Conservation (phyloP, 2,888 invertebrate genomes). For the Tenodera sinensis region DNA sequence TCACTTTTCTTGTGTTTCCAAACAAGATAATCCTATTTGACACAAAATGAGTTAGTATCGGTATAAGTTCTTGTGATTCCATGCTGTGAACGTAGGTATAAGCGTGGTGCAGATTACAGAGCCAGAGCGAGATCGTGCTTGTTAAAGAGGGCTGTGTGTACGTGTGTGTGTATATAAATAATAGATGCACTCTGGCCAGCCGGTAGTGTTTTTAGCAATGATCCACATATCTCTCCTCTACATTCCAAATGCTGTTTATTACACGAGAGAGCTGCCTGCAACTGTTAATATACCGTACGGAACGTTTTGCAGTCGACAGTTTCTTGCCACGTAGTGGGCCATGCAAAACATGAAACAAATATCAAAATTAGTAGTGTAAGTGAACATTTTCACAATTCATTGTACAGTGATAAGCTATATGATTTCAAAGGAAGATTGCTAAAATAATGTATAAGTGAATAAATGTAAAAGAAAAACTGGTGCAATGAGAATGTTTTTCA, state of each 20-base stretch:
- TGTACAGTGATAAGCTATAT: too few relatives aligned
- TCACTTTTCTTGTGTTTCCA: too few relatives aligned
- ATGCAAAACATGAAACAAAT: neutral
- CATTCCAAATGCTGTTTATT: neutral
- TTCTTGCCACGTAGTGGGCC: neutral
- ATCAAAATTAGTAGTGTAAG: too few relatives aligned
- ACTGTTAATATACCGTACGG: neutral
- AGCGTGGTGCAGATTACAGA: neutral
- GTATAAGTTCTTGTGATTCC: neutral
- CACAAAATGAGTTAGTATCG: too few relatives aligned
- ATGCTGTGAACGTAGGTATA: neutral
- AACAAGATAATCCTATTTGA: too few relatives aligned
- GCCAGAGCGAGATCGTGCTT: neutral
- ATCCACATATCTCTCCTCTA: conserved; percentile 6
- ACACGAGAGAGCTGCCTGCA: neutral
- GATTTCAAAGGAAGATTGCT: too few relatives aligned
- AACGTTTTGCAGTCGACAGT: neutral
- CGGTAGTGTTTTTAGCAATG: conserved; percentile 5
- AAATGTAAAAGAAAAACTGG: too few relatives aligned
- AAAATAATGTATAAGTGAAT: too few relatives aligned
- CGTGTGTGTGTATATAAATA: neutral
- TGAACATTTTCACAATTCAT: too few relatives aligned
- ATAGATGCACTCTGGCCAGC: neutral
- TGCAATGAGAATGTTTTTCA: too few relatives aligned
- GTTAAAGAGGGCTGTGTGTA: neutral